Conservation (phyloP, 1,140 invertebrate genomes). For the Drosophila pseudoobscura region DNA sequence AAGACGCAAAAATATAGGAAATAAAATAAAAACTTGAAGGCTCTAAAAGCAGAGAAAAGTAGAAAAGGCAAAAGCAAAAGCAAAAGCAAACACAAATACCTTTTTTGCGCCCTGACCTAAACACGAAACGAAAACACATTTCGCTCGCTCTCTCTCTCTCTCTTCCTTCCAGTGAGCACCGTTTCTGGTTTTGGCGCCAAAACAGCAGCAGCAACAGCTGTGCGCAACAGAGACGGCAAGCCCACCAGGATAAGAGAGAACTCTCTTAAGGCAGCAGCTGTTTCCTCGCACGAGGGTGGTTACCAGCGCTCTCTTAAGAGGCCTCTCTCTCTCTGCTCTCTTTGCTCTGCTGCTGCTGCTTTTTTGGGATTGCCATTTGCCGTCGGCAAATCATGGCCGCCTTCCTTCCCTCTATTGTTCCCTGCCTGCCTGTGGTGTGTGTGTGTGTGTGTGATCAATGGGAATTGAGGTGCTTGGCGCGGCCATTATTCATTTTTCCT, state of each 20-base stretch:
- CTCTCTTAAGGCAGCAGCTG: slow-evolving; percentile 45
- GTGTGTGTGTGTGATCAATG: slow-evolving; percentile 51
- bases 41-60: not conserved
- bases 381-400: slow-evolving; percentile 78
- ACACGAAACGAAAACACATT: slow-evolving; percentile 7
- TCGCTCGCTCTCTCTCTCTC: not conserved
- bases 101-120: slow-evolving; percentile 16
- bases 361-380: slow-evolving; percentile 29
- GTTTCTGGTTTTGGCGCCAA: slow-evolving; percentile 58
- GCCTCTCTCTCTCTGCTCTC: not conserved
- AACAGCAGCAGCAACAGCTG: slow-evolving; percentile 17
- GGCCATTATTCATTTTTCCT: slow-evolving; percentile 78
- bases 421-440: slow-evolving; percentile 28
- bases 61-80: not conserved
- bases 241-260: slow-evolving; percentile 38
- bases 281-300: not conserved
- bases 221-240: too few relatives aligned
- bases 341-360: slow-evolving; percentile 3
- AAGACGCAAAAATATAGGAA: too few relatives aligned
- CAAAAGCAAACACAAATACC: slow-evolving; percentile 4
- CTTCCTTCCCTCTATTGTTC: slow-evolving; percentile 42
- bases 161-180: slow-evolving; percentile 37
- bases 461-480: slow-evolving; percentile 66
- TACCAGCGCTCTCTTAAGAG: not conserved
- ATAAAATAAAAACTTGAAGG: too few relatives aligned